These are phyloP conservation scores for Onthophagus taurus DNA, from an alignment of 1,140 invertebrate genomes.

Conservation along the genomic window DNA sequence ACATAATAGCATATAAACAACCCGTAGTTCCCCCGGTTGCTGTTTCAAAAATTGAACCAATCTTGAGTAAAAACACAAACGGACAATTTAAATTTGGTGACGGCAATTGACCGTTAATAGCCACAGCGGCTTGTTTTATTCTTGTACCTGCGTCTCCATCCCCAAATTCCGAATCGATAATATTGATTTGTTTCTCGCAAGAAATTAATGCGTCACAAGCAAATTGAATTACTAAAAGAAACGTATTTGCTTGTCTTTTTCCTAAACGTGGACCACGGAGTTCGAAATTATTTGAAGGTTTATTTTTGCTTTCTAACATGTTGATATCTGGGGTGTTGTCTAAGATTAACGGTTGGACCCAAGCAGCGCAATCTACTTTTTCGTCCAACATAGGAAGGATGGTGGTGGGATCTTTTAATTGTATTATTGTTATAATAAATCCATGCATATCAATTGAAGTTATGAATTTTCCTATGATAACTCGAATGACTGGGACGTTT, in stretches of 20 bases:
- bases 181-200: slow-evolving; percentile 47
- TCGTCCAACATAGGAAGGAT: no score
- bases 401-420: no score
- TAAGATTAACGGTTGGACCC: no score
- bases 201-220: slow-evolving; percentile 46
- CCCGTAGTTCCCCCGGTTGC: slow-evolving; percentile 26
- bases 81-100: slow-evolving; percentile 21
- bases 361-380: slow-evolving; percentile 37
- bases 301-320: slow-evolving; percentile 5
- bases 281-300: slow-evolving; percentile 6
- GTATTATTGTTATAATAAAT: slow-evolving; percentile 53
- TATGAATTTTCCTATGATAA: slow-evolving; percentile 50
- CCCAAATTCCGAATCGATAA: slow-evolving; percentile 49
- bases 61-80: slow-evolving; percentile 26
- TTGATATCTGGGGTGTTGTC: no score
- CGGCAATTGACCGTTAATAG: slow-evolving; percentile 28
- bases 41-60: slow-evolving; percentile 30
- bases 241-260: slow-evolving; percentile 23
- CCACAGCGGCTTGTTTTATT: slow-evolving; percentile 45
- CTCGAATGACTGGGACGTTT: slow-evolving; percentile 40
- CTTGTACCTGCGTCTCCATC: slow-evolving; percentile 59
- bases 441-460: slow-evolving; percentile 54
- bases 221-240: slow-evolving; percentile 36
- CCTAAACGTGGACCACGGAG: slow-evolving; percentile 24
- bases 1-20: slow-evolving; percentile 31